These are phyloP conservation scores for Drosophila mettleri DNA, from an alignment of 2,888 invertebrate genomes.

Conservation along the genomic window DNA sequence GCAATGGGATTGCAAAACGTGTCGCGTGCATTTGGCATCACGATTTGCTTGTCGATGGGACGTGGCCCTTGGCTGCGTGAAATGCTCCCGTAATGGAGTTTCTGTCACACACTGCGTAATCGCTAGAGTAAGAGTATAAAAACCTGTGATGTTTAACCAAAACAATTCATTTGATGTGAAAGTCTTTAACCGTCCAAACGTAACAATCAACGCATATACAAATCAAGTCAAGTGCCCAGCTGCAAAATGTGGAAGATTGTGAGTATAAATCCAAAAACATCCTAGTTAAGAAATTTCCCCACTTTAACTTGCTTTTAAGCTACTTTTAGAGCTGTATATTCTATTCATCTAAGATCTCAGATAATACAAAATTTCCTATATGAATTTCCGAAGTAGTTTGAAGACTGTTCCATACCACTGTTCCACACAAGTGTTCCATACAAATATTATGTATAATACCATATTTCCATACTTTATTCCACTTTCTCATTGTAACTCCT, in stretches of 20 bases:
- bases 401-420: no score
- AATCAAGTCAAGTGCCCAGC: background rate
- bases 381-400: no score
- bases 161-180: slow-evolving; percentile 71
- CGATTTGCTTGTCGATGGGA: slow-evolving; percentile 74
- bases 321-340: background rate
- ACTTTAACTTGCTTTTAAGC: no score
- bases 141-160: slow-evolving; percentile 48
- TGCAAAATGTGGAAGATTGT: slow-evolving; percentile 55
- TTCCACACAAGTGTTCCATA: no score
- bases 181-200: slow-evolving; percentile 57
- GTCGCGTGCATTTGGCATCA: slow-evolving; percentile 71
- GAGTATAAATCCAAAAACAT: no score
- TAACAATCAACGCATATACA: slow-evolving; percentile 7
- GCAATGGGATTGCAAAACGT: slow-evolving; percentile 66
- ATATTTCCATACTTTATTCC: background rate
- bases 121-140: slow-evolving; percentile 50
- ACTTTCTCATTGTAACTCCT: background rate
- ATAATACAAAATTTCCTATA: no score
- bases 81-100: slow-evolving; percentile 68
- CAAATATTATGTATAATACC: no score
- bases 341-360: background rate
- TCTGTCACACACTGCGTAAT: slow-evolving; percentile 39
- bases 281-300: no score
- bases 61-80: slow-evolving; percentile 60